Conservation (phyloP, 2,113 vertebrate species). For the Anser cygnoides region DNA sequence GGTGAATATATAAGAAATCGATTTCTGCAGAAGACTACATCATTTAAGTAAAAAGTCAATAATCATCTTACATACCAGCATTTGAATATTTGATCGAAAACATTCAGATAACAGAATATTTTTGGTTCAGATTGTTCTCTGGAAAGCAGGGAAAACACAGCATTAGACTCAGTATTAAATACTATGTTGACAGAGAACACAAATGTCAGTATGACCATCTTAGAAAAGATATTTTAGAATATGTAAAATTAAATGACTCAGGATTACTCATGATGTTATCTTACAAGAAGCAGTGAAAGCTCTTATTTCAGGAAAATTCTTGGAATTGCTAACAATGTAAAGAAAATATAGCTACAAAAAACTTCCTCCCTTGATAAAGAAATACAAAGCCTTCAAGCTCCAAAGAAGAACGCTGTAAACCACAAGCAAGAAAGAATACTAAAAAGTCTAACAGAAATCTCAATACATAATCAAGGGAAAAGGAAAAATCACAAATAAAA, state of each 20-base stretch:
- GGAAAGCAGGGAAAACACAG: not conserved
- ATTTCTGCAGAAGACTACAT: slow-evolving; percentile 22
- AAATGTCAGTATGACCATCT: slow-evolving; percentile 65
- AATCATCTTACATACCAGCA: not conserved
- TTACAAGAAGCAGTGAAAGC: not conserved
- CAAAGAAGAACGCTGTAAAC: not conserved
- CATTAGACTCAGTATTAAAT: not conserved
- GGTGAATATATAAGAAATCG: slow-evolving; percentile 37
- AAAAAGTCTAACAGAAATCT: not conserved
- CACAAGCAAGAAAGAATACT: not conserved
- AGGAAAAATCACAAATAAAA: slow-evolving; percentile 21
- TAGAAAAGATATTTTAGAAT: slow-evolving; percentile 42
- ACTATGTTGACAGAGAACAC: slow-evolving; percentile 36
- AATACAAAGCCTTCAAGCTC: slow-evolving; percentile 1
- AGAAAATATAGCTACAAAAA: not conserved
- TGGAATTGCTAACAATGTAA: not conserved
- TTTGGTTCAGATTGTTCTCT: not conserved
- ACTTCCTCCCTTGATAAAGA: not conserved
- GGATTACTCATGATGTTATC: slow-evolving; percentile 48
- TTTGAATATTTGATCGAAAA: slow-evolving; percentile 19
- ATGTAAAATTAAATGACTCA: slow-evolving; percentile 58
- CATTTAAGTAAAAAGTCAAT: slow-evolving; percentile 34
- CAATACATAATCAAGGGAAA: not conserved
- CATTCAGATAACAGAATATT: not conserved
- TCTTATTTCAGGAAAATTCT: not conserved